Evolutionary conservation across 2,797 vertebrate species (phyloP).

Genomic region (Antennarius maculatus): DNA sequence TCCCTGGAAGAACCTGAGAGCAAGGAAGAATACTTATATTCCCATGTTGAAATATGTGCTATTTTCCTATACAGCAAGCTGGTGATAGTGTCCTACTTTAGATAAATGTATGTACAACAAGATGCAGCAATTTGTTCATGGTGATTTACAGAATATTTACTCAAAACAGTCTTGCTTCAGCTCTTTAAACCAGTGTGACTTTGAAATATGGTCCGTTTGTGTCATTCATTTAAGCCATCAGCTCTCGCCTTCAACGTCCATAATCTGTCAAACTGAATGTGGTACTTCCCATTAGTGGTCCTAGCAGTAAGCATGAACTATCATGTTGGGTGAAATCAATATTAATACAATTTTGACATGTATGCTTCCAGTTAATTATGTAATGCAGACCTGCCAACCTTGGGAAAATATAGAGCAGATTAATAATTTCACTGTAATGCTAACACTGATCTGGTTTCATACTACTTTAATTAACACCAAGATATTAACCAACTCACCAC

Average conservation of each 20-base stretch:
- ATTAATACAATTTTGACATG: neutral
- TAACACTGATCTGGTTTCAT: too few species aligned
- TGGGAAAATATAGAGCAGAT: too few species aligned
- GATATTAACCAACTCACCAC: too few species aligned
- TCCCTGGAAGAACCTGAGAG: neutral
- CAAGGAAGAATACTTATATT: neutral
- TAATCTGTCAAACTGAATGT: neutral
- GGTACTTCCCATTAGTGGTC: neutral
- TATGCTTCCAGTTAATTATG: too few species aligned
- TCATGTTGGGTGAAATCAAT: too few species aligned
- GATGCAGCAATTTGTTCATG: conserved; percentile 23
- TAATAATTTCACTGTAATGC: too few species aligned
- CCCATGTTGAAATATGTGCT: neutral
- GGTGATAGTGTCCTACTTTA: neutral
- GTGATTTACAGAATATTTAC: conserved; percentile 25
- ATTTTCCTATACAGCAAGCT: neutral
- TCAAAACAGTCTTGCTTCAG: conserved; percentile 1
- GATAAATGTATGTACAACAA: conserved; percentile 27
- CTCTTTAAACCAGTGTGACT: conserved; percentile 2
- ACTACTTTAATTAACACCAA: too few species aligned
- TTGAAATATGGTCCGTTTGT: neutral
- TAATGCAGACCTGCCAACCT: too few species aligned
- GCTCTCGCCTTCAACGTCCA: neutral
- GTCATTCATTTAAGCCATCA: neutral
- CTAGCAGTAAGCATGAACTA: neutral